A percentile compares a stretch with the other conserved stretches of the same genome.
These are phyloP conservation scores for Papilio xuthus DNA, from an alignment of 1,140 invertebrate species.

Conservation along the genomic window DNA sequence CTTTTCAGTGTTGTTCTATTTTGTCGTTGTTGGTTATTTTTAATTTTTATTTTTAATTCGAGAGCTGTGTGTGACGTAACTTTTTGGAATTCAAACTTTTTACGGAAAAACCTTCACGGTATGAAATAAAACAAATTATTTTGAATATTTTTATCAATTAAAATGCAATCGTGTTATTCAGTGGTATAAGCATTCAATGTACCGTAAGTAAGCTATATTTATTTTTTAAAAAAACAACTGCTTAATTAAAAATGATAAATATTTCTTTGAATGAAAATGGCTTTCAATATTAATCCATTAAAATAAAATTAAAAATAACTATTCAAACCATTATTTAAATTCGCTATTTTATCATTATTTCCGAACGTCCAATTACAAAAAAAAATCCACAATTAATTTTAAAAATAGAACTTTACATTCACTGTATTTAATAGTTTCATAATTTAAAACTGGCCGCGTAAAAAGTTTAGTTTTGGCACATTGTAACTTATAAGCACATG, in stretches of 20 bases:
- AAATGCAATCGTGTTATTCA: conserved; percentile 11
- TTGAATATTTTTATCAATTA: neutral
- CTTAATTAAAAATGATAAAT: neutral
- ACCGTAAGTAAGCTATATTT: conserved; percentile 23
- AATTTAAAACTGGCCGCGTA: conserved; percentile 47
- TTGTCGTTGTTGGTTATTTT: conserved; percentile 56
- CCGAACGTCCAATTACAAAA: neutral
- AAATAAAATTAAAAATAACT: neutral
- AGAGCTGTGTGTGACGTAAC: conserved; percentile 40
- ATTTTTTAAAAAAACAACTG: neutral
- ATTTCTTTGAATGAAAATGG: neutral
- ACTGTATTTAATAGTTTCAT: neutral
- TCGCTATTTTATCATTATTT: conserved; percentile 10
- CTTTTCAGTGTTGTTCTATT: conserved; percentile 72
- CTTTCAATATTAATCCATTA: neutral
- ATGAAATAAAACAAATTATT: conserved; percentile 13
- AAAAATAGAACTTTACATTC: neutral
- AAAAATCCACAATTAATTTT: neutral
- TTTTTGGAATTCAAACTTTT: conserved; percentile 37
- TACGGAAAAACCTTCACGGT: conserved; percentile 21
- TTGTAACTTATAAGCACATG: conserved; percentile 78
- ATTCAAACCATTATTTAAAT: neutral
- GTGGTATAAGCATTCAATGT: neutral
- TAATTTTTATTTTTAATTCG: conserved; percentile 50
- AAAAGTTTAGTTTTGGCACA: conserved; percentile 62